Conservation (phyloP, 1,140 invertebrate species). For the Muscidifurax raptorellus region DNA sequence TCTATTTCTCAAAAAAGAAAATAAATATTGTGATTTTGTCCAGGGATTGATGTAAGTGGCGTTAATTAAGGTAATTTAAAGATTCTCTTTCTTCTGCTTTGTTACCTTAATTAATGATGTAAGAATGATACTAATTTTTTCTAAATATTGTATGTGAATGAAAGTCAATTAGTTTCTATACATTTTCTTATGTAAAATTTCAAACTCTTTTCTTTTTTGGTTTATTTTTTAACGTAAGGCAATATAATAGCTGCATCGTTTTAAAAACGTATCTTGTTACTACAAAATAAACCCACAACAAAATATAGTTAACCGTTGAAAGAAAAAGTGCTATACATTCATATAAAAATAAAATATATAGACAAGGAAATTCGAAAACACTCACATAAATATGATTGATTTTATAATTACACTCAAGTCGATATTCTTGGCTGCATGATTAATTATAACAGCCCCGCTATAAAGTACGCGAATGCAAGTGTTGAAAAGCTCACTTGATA, state of each 20-base stretch:
- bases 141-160: neutral
- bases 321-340: neutral
- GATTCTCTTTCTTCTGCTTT: neutral
- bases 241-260: neutral
- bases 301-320: neutral
- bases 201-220: neutral
- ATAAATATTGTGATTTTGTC: slow-evolving; percentile 20
- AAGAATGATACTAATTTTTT: neutral
- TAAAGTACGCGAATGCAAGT: slow-evolving; percentile 3
- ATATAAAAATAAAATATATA: slow-evolving; percentile 21
- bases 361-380: neutral
- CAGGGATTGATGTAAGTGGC: neutral
- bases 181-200: neutral
- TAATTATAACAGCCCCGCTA: neutral
- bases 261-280: neutral
- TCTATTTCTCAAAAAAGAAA: neutral
- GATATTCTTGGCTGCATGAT: neutral
- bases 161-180: neutral
- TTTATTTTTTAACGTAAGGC: neutral
- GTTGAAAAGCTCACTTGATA: neutral
- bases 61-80: neutral
- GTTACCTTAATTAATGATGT: no score
- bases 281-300: neutral
- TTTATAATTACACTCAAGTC: neutral
- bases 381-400: neutral